Conservation (phyloP, 1,140 invertebrate genomes). For the Caenorhabditis inopinata region DNA sequence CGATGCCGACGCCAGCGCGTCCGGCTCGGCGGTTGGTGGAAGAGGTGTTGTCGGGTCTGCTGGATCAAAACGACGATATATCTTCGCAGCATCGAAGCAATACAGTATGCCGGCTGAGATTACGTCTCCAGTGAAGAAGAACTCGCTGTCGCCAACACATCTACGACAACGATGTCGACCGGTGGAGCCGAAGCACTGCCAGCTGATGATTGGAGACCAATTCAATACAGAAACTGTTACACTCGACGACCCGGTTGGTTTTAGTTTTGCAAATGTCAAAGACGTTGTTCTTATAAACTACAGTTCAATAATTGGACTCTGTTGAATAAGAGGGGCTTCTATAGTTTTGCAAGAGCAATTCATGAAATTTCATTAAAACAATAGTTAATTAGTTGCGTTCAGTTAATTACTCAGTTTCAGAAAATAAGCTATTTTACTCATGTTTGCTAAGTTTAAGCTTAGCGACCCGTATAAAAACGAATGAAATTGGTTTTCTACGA, state of each 20-base stretch:
- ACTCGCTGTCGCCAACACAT: neutral
- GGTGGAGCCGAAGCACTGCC: constrained; percentile 35
- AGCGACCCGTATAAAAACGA: too few relatives aligned
- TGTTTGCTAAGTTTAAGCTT: too few relatives aligned
- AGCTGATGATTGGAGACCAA: constrained; percentile 41
- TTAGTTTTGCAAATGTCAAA: neutral
- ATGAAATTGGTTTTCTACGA: too few relatives aligned
- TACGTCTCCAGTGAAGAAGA: neutral
- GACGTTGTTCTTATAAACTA: too few relatives aligned
- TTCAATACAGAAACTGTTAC: constrained; percentile 39
- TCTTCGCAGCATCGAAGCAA: constrained; percentile 40
- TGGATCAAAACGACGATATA: constrained; percentile 37
- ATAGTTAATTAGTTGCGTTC: too few relatives aligned
- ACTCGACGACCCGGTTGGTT: constrained; percentile 43
- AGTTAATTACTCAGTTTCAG: too few relatives aligned
- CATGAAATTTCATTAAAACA: too few relatives aligned
- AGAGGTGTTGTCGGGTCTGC: constrained; percentile 40
- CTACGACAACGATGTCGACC: constrained; percentile 6
- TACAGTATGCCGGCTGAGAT: constrained; percentile 43
- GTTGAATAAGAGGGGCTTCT: too few relatives aligned
- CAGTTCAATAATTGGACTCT: too few relatives aligned
- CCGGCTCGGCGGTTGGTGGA: constrained; percentile 34
- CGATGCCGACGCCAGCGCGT: constrained; percentile 23
- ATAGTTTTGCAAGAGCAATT: too few relatives aligned
- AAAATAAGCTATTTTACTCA: too few relatives aligned